phyloP scores from a whole-genome alignment of 2,888 invertebrate genomes.

The Trissonchulus latispiculum region DNA sequence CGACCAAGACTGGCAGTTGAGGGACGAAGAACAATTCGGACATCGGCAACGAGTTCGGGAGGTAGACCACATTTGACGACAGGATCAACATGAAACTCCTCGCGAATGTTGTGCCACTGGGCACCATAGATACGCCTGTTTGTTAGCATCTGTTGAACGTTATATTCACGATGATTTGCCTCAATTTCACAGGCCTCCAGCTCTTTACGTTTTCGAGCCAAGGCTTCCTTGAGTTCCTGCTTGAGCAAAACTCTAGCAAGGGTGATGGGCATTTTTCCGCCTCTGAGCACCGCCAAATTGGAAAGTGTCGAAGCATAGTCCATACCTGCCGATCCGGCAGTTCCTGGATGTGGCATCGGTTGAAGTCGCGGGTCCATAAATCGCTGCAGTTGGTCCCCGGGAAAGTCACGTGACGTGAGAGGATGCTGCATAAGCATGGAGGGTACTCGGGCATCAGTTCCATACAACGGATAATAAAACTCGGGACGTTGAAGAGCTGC shows the following conservation, averaged over 20 bases:
- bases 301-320: not conserved
- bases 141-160: constrained; percentile 37
- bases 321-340: not conserved
- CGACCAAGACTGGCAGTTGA: not conserved
- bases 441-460: not conserved
- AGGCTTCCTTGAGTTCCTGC: constrained; percentile 49
- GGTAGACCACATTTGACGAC: constrained; percentile 39
- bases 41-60: constrained; percentile 36
- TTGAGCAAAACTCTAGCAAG: constrained; percentile 44
- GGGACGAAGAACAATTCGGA: constrained; percentile 22
- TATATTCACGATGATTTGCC: constrained; percentile 42
- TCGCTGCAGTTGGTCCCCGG: too few relatives aligned
- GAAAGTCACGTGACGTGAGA: not conserved
- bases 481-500: not conserved
- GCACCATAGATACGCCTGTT: constrained; percentile 37
- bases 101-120: constrained; percentile 23
- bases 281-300: not conserved
- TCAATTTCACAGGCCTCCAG: constrained; percentile 49
- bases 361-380: not conserved
- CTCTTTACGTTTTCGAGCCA: constrained; percentile 44
- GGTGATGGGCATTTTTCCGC: constrained; percentile 26
- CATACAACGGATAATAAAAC: not conserved
- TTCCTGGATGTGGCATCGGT: not conserved
- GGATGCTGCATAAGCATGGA: not conserved
- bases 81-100: constrained; percentile 33